Conservation (phyloP, 2,888 invertebrate species). For the Platerodrilus igneus region DNA sequence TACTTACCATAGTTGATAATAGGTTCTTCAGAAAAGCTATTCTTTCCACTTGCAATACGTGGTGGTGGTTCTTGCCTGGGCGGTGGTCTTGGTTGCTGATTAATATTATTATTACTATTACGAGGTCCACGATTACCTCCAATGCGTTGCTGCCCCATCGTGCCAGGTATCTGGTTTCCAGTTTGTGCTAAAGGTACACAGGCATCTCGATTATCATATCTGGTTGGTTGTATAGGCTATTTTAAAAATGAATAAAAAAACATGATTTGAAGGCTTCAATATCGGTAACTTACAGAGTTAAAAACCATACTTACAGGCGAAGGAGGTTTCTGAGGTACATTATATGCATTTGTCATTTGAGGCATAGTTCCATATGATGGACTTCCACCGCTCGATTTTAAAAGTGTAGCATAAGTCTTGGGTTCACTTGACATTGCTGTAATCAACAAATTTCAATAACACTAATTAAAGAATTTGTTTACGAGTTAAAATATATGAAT, state of each 20-base stretch:
- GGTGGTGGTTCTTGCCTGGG: conserved; percentile 40
- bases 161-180: conserved; percentile 25
- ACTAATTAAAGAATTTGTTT: not conserved
- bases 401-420: conserved; percentile 83
- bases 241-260: conserved; percentile 13
- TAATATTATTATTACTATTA: too few relatives aligned
- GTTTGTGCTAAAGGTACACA: conserved; percentile 25
- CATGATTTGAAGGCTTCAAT: not conserved
- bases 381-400: conserved; percentile 56
- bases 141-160: conserved; percentile 27
- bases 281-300: not conserved
- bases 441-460: conserved; percentile 8
- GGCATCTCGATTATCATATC: conserved; percentile 43
- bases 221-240: conserved; percentile 45
- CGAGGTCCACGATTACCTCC: conserved; percentile 24
- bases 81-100: conserved; percentile 31
- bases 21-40: conserved; percentile 41
- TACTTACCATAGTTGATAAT: not conserved
- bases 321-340: conserved; percentile 45
- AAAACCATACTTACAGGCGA: conserved; percentile 44
- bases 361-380: conserved; percentile 34
- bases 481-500: not conserved
- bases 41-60: conserved; percentile 34
- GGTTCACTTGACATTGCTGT: conserved; percentile 58
- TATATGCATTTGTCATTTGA: conserved; percentile 36